phyloP scores from a whole-genome alignment of 2,888 invertebrate species.

The Melieria omissa region DNA sequence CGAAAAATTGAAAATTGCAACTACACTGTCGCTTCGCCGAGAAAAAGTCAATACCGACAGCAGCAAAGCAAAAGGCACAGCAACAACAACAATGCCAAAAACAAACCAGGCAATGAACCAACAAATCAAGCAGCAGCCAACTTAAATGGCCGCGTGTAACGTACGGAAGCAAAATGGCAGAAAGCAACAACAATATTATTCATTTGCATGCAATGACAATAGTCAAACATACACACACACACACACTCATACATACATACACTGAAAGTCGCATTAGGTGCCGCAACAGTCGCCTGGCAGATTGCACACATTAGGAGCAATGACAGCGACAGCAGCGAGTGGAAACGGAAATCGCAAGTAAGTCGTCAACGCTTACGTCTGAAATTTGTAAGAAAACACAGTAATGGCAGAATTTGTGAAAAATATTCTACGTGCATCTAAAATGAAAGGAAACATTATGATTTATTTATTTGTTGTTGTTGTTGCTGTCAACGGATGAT shows the following conservation, averaged over 20 bases:
- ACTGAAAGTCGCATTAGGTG: neutral
- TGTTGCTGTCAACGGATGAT: too few relatives aligned
- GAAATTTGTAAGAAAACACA: too few relatives aligned
- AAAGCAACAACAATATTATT: conserved; percentile 25
- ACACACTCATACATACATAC: neutral
- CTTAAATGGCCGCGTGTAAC: neutral
- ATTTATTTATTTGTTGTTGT: too few relatives aligned
- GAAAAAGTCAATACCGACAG: too few relatives aligned
- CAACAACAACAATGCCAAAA: too few relatives aligned
- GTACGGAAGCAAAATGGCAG: neutral
- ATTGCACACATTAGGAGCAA: neutral
- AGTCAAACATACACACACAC: neutral
- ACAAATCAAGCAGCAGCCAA: too few relatives aligned
- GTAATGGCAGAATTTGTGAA: too few relatives aligned
- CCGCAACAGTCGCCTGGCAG: neutral
- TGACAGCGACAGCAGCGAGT: neutral
- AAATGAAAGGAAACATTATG: too few relatives aligned
- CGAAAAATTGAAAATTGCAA: conserved; percentile 21
- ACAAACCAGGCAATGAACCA: too few relatives aligned
- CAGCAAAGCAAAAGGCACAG: too few relatives aligned
- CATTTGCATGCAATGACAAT: conserved; percentile 7
- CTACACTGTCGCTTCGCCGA: too few relatives aligned
- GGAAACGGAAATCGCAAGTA: conserved; percentile 26
- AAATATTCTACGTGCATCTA: too few relatives aligned
- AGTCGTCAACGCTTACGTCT: conserved; percentile 10